Evolutionary conservation across 2,797 vertebrate genomes (phyloP).

Genomic region (Clarias platycephalus): DNA sequence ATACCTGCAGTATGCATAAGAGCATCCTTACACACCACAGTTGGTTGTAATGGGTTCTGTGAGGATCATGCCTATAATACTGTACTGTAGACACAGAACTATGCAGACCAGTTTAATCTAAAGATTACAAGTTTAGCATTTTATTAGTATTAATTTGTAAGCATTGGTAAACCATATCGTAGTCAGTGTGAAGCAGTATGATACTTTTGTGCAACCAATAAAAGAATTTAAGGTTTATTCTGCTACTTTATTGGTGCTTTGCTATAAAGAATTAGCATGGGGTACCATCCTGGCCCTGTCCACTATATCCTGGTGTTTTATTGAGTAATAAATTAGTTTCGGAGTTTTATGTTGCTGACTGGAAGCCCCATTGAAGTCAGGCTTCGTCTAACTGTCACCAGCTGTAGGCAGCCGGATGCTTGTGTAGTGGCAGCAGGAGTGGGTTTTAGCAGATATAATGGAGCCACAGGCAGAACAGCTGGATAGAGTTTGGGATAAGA

Average conservation of each 20-base stretch:
- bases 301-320: conserved; percentile 21
- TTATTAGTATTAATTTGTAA: background rate
- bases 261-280: background rate
- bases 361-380: background rate
- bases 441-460: conserved; percentile 5
- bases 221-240: background rate
- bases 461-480: conserved; percentile 34
- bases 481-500: conserved; percentile 24
- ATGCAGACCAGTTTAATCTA: background rate
- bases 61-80: background rate
- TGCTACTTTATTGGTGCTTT: background rate
- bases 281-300: background rate
- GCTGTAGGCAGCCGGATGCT: conserved; percentile 1
- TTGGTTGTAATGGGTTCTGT: background rate
- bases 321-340: conserved; percentile 10
- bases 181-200: background rate
- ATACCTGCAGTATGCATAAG: background rate
- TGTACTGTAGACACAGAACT: background rate
- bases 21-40: background rate
- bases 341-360: conserved; percentile 5
- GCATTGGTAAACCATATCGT: background rate
- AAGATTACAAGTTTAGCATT: background rate
- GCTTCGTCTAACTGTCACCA: conserved; percentile 6
- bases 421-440: conserved; percentile 10
- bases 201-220: background rate